Base-by-base conservation (phyloP, 2,113 vertebrate species). In the Atherinomorus stipes region DNA sequence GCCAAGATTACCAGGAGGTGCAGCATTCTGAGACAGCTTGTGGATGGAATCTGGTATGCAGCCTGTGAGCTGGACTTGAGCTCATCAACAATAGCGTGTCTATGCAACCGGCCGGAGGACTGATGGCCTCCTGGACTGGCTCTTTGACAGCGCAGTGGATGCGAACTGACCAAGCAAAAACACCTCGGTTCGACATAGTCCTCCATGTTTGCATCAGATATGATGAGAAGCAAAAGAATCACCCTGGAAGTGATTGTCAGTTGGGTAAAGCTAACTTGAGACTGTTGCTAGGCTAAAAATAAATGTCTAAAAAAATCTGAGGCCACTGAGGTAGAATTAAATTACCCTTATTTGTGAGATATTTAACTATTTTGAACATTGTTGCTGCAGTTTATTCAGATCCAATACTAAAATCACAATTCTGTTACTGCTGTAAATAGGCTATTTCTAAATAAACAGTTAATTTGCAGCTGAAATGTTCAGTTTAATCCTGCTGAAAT, bases 11-110 rank as follows among this genome's bases (percentile, higher is more conserved):
- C 58, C 81, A 65, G 70, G 89, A 92, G 89, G 86, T 89, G 87
- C 83, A 78, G 86, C 85, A 91, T 92, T 92, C 86, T 88, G 79
- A 90, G 69, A 80, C 63, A 71, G 78, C 78, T 81, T 85, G 85
- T 78, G 83, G 89, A 91, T 57, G 53, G 71, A 84, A 88, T 86
- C 64, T 83, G 89, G 82, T 76, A 91, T 90, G 85, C 71, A 50
- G 62, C 23, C 22, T 54, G 77, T 61, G 60, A 83, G 75, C 78
- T 73, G 38, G 58, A 75, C 71, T 62, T 45, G 45, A 81, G 82
- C 71, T 86, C 68, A 51, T 87, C 85, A 76, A 89, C 90, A 91
- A 85, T 75, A 81, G 78, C 40, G 72, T 70, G 73, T 88, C 80
- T 88, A 64, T 83, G 81, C 47, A 71, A 62, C 40, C 1, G 62